A percentile compares a stretch with the other conserved stretches of the same genome.
phyloP scores from a whole-genome alignment of 2,888 invertebrate genomes.

The Pherbina coryleti region DNA sequence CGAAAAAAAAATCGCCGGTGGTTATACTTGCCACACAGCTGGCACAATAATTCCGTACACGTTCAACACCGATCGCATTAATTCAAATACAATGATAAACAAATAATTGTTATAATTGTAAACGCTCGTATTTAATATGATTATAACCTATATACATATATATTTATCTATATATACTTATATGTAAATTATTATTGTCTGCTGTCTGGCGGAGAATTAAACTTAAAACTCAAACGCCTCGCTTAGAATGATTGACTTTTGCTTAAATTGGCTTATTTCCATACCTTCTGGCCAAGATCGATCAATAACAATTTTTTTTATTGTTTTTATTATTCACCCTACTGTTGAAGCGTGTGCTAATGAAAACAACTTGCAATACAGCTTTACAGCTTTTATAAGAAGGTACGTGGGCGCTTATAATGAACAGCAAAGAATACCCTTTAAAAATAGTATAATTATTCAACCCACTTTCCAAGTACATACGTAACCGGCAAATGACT shows the following conservation, averaged over 20 bases:
- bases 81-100: conserved; percentile 12
- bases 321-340: background rate
- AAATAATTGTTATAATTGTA: conserved; percentile 5
- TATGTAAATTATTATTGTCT: background rate
- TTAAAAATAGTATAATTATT: too few relatives aligned
- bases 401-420: conserved; percentile 2
- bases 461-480: too few relatives aligned
- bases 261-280: background rate
- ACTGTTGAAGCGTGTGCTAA: background rate
- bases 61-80: background rate
- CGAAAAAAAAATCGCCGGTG: background rate
- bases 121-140: background rate
- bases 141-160: conserved; percentile 7
- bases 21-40: background rate
- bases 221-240: background rate
- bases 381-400: too few relatives aligned
- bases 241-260: conserved; percentile 3
- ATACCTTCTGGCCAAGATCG: too few relatives aligned
- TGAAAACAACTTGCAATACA: background rate
- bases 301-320: too few relatives aligned
- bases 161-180: background rate
- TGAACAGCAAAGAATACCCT: background rate
- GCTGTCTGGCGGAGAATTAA: background rate
- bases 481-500: too few relatives aligned
- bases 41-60: background rate